Conservation (phyloP, 2,888 invertebrate species). For the Morinoia aosen region DNA sequence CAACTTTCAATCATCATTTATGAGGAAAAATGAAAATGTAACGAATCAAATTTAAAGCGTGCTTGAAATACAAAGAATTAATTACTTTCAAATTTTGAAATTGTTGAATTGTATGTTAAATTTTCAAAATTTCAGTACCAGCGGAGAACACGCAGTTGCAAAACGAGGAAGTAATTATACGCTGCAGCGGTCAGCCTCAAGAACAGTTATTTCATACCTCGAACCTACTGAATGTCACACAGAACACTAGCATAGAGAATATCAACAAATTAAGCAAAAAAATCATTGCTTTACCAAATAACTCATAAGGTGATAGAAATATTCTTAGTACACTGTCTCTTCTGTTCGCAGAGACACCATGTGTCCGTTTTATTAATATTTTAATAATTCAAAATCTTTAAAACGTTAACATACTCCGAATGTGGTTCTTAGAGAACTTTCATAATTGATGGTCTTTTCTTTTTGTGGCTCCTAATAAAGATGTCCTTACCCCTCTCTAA, state of each 20-base stretch:
- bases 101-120: background rate
- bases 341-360: too few relatives aligned
- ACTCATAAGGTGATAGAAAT: too few relatives aligned
- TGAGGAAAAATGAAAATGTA: background rate
- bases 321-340: too few relatives aligned
- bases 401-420: too few relatives aligned
- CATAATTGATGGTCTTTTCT: background rate
- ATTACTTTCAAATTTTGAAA: background rate
- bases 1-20: background rate
- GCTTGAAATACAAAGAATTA: background rate
- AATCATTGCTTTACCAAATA: too few relatives aligned
- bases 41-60: background rate
- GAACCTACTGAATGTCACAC: background rate
- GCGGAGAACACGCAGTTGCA: background rate
- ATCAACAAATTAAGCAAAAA: background rate
- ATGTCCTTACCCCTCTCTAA: background rate
- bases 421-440: too few relatives aligned
- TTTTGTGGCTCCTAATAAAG: background rate
- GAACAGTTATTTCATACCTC: background rate
- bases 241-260: background rate
- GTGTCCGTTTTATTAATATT: too few relatives aligned
- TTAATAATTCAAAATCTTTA: too few relatives aligned
- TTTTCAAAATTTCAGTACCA: background rate
- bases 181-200: background rate
- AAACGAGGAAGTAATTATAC: background rate